Percentiles rank a stretch among this genome's conserved stretches.
Conservation (phyloP, 2,888 invertebrate genomes). For the Polymixis flavicincta region DNA sequence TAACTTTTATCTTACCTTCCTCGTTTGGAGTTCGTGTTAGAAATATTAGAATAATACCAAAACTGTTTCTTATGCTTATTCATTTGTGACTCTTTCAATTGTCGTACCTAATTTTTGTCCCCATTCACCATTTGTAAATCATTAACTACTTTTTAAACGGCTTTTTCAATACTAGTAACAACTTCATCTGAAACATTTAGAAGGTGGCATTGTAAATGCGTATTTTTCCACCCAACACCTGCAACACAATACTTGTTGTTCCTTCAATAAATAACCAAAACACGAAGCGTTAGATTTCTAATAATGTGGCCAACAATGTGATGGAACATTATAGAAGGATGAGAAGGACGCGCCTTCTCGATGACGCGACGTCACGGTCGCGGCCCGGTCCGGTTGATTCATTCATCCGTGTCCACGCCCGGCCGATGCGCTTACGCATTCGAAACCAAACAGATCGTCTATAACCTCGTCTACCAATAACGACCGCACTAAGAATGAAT, state of each 20-base stretch:
- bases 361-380: conserved; percentile 83
- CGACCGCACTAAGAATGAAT: conserved; percentile 65
- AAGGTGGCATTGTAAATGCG: neutral
- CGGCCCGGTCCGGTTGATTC: conserved; percentile 77
- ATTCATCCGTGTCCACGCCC: conserved; percentile 74
- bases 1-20: conserved; percentile 5
- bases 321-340: conserved; percentile 71
- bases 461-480: conserved; percentile 77
- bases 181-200: neutral
- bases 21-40: neutral
- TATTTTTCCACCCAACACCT: neutral
- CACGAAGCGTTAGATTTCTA: conserved; percentile 45
- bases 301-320: conserved; percentile 61
- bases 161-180: neutral
- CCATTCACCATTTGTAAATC: neutral
- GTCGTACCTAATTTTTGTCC: neutral
- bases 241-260: neutral
- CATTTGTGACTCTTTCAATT: conserved; percentile 8
- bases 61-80: neutral
- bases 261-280: neutral
- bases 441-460: conserved; percentile 74
- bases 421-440: conserved; percentile 81
- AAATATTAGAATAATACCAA: conserved; percentile 21
- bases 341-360: conserved; percentile 79
- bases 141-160: neutral